phyloP scores from a whole-genome alignment of 2,888 invertebrate genomes.

The Epinotia brunnichana region DNA sequence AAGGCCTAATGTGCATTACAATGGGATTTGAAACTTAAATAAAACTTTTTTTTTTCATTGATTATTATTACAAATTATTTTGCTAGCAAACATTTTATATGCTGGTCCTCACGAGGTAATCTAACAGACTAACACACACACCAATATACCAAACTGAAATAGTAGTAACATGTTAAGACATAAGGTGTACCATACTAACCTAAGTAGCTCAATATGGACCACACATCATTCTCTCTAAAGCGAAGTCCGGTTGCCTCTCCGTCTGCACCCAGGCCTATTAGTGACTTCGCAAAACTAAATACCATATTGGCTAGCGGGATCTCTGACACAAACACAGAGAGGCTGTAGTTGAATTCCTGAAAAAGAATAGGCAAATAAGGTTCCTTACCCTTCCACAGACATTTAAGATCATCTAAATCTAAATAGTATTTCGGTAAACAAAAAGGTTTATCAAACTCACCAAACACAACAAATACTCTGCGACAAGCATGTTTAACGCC shows the following conservation, averaged over 20 bases:
- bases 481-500: slow-evolving; percentile 85
- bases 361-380: not conserved
- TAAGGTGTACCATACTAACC: slow-evolving; percentile 56
- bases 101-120: no score
- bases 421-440: not conserved
- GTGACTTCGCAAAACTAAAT: slow-evolving; percentile 70
- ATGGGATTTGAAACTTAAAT: no score
- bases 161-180: no score
- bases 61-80: no score
- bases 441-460: slow-evolving; percentile 54
- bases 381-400: not conserved
- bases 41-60: no score
- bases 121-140: no score
- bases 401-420: not conserved
- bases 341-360: slow-evolving; percentile 82
- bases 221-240: slow-evolving; percentile 76
- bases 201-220: slow-evolving; percentile 77
- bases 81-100: no score
- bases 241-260: slow-evolving; percentile 55
- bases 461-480: slow-evolving; percentile 83
- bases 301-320: slow-evolving; percentile 82
- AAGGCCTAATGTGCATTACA: no score
- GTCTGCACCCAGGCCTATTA: slow-evolving; percentile 57
- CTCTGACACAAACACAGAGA: slow-evolving; percentile 85
- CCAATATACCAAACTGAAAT: no score